A percentile compares a stretch with the other conserved stretches of the same genome.
These are phyloP conservation scores for Abrostola tripartita DNA, from an alignment of 2,888 invertebrate species.

Conservation along the genomic window DNA sequence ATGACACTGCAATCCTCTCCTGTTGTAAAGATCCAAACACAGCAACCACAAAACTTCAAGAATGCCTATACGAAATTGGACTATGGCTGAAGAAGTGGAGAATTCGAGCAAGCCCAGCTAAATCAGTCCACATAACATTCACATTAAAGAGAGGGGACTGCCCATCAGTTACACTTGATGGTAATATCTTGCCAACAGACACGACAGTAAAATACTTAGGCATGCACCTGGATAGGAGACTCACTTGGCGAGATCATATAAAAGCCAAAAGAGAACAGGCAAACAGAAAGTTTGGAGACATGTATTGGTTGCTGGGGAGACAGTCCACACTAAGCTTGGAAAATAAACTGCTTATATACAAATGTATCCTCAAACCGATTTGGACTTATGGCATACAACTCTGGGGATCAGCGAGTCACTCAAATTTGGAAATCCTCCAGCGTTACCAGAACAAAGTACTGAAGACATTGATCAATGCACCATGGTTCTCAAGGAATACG, in stretches of 20 bases:
- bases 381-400: background rate
- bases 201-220: background rate
- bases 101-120: constrained; percentile 22
- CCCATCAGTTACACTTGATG: constrained; percentile 15
- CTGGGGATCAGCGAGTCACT: background rate
- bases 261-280: background rate
- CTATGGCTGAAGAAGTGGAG: constrained; percentile 35
- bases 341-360: background rate
- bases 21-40: constrained; percentile 8
- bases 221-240: background rate
- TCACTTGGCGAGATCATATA: background rate
- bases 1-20: constrained; percentile 29
- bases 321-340: background rate
- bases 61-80: background rate
- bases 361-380: background rate
- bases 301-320: background rate
- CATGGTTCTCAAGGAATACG: too few species aligned
- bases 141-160: constrained; percentile 19
- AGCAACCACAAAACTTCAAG: constrained; percentile 23
- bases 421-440: background rate
- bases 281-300: background rate
- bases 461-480: too few species aligned
- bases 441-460: background rate
- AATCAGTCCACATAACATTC: constrained; percentile 33
- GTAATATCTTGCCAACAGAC: background rate